Base-by-base conservation (phyloP, 2,797 vertebrate species). In the Phyllotis vaccarum region DNA sequence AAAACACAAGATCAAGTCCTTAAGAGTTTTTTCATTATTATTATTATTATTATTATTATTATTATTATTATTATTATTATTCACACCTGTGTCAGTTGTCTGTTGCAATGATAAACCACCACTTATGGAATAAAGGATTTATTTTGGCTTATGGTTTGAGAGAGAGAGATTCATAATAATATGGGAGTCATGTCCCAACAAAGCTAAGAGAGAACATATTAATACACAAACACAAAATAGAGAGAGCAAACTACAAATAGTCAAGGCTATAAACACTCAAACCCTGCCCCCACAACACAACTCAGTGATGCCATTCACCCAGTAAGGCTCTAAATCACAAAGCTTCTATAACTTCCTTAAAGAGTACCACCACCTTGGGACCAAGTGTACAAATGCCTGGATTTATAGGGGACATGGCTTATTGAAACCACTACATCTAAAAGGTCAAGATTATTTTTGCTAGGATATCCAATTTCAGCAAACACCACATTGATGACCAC, bases 1-100 rank as follows among this genome's bases (percentile, higher is more conserved):
- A 34, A 83, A 87, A 70, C 3, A 52, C 17, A 24, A 76, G 8
- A 82, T 62, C 11, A 87, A 86, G n/a, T 4, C 66, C 40, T 94
- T 92, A 17, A 21, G 24, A 60, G 86, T 88, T 87, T n/a, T 94
- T 29, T 93, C 91, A 34, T 46, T 1, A n/a, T n/a, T n/a, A n/a
- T n/a, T n/a, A n/a, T n/a, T n/a, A n/a, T n/a, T n/a, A n/a, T n/a
- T n/a, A 9, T 49, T 49, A 9, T 49, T 49, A 5, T 49, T 88
- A 85, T n/a, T 94, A 9, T 49, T 49, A 9, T 49, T 49, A 5
- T 49, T 88, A 85, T n/a, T 94, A 24, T 93, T 87, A n/a, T 49
- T 0, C 29, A 24, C 31, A 46, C 43, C 81, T 81, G 2, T 46
- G 5, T 34, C 56, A 3, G 16, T 82, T 16, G 60, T 82, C 58